Conservation (phyloP, 2,113 vertebrate species). For the Megaceryle torquata region DNA sequence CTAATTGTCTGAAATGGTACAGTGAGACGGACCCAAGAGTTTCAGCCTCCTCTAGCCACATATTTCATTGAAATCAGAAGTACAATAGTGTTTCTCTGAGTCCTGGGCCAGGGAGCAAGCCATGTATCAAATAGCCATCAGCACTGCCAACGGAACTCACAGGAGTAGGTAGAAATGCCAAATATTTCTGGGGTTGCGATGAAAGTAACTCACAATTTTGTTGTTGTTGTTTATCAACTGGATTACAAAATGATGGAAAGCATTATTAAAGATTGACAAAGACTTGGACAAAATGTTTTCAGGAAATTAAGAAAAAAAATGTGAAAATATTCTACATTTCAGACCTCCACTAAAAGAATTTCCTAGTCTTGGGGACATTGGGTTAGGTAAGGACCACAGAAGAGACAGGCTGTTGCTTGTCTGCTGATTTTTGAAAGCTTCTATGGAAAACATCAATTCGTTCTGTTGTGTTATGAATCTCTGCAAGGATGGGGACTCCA, state of each 20-base stretch:
- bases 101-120: background rate
- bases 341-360: background rate
- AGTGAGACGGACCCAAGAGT: background rate
- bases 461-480: background rate
- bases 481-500: background rate
- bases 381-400: background rate
- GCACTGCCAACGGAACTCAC: background rate
- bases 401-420: background rate
- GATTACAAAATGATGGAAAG: background rate
- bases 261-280: background rate
- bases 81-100: background rate
- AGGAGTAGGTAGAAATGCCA: background rate
- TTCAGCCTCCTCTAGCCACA: background rate
- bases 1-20: background rate
- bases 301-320: background rate
- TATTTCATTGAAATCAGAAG: constrained; percentile 1
- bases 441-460: background rate
- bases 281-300: background rate
- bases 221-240: background rate
- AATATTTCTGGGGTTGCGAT: background rate
- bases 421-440: background rate
- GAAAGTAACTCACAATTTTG: background rate
- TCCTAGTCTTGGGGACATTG: background rate
- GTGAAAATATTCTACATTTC: background rate
- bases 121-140: background rate